These are phyloP conservation scores for Salvelinus sp. DNA, from an alignment of 2,113 vertebrate genomes.

Conservation along the genomic window DNA sequence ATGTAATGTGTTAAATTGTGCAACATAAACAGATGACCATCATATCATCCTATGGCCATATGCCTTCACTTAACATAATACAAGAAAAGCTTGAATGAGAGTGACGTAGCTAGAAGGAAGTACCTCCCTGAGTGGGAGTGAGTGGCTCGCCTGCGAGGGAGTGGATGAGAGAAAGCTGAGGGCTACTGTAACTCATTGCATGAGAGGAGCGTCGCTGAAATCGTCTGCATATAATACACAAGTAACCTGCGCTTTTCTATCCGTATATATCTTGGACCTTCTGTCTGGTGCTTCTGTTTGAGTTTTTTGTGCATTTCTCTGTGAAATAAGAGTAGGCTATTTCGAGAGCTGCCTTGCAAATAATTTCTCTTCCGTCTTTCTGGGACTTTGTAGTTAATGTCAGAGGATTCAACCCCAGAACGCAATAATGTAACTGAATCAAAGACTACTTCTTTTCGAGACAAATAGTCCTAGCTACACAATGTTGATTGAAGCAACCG, in stretches of 20 bases:
- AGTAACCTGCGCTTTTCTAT: no score
- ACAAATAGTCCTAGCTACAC: no score
- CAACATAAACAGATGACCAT: no score
- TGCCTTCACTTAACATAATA: background rate
- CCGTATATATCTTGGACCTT: no score
- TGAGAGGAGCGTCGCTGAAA: background rate
- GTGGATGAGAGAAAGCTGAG: background rate
- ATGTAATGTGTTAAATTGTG: no score
- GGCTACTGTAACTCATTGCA: background rate
- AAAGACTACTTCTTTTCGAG: background rate
- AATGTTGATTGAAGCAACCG: background rate
- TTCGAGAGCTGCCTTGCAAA: background rate
- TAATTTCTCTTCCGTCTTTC: background rate
- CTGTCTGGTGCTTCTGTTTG: no score
- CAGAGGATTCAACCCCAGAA: background rate
- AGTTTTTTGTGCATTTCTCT: background rate
- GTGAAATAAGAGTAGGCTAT: background rate
- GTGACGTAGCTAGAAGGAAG: constrained; percentile 1
- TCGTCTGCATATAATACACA: background rate
- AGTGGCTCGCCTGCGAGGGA: background rate
- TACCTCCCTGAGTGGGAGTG: background rate
- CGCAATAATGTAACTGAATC: background rate
- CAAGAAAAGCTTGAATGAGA: constrained; percentile 5
- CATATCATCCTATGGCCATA: no score
- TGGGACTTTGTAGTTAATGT: background rate